phyloP scores from a whole-genome alignment of 2,888 invertebrate genomes.

The Microdon myrmicae region DNA sequence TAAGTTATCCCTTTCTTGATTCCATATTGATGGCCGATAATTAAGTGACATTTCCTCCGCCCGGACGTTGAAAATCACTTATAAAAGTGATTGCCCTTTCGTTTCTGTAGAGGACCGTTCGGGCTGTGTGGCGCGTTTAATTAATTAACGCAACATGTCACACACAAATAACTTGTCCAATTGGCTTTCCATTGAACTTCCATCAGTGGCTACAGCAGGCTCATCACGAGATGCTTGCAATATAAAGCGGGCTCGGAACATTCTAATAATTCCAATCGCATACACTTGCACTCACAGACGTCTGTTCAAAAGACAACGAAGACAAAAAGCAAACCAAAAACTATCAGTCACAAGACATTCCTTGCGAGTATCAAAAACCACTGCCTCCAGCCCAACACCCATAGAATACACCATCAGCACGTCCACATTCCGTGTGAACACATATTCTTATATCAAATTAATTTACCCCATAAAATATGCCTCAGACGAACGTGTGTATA shows the following conservation, averaged over 20 bases:
- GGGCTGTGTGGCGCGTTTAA: conserved; percentile 30
- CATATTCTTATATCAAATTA: conserved; percentile 50
- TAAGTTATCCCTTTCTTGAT: too few relatives aligned
- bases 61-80: too few relatives aligned
- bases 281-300: too few relatives aligned
- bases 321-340: conserved; percentile 36
- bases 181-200: conserved; percentile 39
- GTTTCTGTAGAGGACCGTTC: too few relatives aligned
- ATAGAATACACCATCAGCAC: conserved; percentile 24
- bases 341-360: conserved; percentile 32
- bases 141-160: conserved; percentile 50
- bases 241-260: too few relatives aligned
- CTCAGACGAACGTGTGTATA: conserved; percentile 9
- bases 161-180: conserved; percentile 50
- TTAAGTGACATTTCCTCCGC: too few relatives aligned
- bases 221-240: conserved; percentile 9
- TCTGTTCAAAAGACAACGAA: too few relatives aligned
- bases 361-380: conserved; percentile 18
- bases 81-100: too few relatives aligned
- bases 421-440: conserved; percentile 44
- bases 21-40: too few relatives aligned
- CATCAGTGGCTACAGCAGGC: conserved; percentile 14
- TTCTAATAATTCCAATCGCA: conserved; percentile 27
- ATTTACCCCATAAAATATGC: conserved; percentile 50
- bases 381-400: neutral